These are phyloP conservation scores for Danaus chrysippus DNA, from an alignment of 2,888 invertebrate genomes.

Conservation along the genomic window DNA sequence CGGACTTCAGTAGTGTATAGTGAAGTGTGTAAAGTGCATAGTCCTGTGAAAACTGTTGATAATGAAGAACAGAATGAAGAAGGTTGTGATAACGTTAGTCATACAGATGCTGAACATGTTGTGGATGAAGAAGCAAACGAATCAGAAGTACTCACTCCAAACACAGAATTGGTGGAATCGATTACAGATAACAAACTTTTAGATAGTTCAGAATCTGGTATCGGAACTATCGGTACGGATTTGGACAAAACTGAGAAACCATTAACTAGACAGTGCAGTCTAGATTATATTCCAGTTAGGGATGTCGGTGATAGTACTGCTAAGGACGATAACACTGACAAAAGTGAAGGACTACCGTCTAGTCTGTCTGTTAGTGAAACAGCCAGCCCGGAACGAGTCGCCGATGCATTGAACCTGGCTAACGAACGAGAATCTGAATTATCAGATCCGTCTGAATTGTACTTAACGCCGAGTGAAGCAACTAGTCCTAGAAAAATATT, in stretches of 20 bases:
- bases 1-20: constrained; percentile 77
- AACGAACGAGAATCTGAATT: constrained; percentile 80
- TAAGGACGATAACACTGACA: constrained; percentile 70
- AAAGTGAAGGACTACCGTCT: constrained; percentile 72
- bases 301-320: constrained; percentile 64
- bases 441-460: constrained; percentile 84
- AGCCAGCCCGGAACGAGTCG: constrained; percentile 68
- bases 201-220: constrained; percentile 65
- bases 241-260: constrained; percentile 60
- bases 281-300: constrained; percentile 74
- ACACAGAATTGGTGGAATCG: constrained; percentile 53
- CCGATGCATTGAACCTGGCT: constrained; percentile 55
- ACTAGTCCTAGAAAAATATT: constrained; percentile 70
- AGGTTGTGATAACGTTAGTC: constrained; percentile 63
- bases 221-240: constrained; percentile 50
- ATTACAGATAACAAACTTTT: constrained; percentile 58
- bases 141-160: constrained; percentile 41
- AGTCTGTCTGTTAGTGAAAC: constrained; percentile 72
- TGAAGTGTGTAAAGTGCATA: constrained; percentile 82
- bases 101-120: constrained; percentile 49
- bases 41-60: constrained; percentile 61
- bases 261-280: constrained; percentile 64
- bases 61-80: constrained; percentile 49
- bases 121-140: constrained; percentile 50
- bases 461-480: constrained; percentile 83